Base-by-base conservation (phyloP, 2,113 vertebrate genomes). In the Turnix velox region DNA sequence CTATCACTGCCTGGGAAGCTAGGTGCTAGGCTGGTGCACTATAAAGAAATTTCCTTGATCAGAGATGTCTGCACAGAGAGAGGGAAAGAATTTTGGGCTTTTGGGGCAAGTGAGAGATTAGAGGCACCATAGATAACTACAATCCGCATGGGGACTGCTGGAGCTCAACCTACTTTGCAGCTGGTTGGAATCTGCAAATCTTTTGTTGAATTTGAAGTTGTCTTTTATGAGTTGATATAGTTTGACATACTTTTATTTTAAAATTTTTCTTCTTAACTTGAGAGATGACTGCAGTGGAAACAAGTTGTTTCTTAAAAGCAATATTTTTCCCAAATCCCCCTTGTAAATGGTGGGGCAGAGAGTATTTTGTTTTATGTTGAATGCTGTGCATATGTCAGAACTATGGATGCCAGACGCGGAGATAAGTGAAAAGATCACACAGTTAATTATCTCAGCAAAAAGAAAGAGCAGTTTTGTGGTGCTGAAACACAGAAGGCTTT, bases 201-300 rank as follows among this genome's bases (percentile, higher is more conserved):
- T 61, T 55, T 27, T 55, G 12, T 24, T 55, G 43, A 58, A 31
- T 67, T 54, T 30, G 7, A 45, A 46, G 7, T 13, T 78, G 35
- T 43, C 4, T 27, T 49, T 51, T 46, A 5, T 19, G 17, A 18
- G 10, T n/a, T 22, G 10, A 4, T 58, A 33, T 0, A 9, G 4
- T 12, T 19, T 30, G 18, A 37, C 25, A n/a, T 46, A 25, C 1
- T 15, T 35, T 18, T 39, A 5, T 27, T 45, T 39, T 18, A 14
- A 2, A 0, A 4, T 6, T 39, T 18, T 15, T 39, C n/a, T 19
- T 35, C 17, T 54, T 30, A 1, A 4, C 12, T 51, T 1, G 0
- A 5, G 55, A 33, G 28, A 5, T 6, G 28, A 5, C 0, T 27
- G 10, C 3, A n/a, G 33, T 33, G 51, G 35, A 4, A 0, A 4